phyloP scores from a whole-genome alignment of 1,140 invertebrate genomes.

The Meloidogyne floridensis region DNA sequence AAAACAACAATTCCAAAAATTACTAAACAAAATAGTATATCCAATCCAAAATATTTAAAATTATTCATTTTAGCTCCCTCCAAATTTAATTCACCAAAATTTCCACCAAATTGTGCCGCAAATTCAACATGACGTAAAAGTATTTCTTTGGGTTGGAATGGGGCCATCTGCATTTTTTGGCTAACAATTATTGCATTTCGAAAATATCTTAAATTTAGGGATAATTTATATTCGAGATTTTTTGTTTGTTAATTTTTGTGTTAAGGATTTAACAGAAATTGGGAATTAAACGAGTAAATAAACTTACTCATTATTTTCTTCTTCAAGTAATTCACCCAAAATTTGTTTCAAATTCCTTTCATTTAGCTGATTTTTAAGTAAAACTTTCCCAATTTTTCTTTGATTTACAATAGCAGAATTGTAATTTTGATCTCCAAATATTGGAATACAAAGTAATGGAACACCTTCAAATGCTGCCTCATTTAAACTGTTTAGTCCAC shows the following conservation, averaged over 20 bases:
- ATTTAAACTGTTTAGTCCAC: slow-evolving; percentile 53
- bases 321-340: slow-evolving; percentile 31
- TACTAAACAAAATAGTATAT: slow-evolving; percentile 4
- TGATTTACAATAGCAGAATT: slow-evolving; percentile 46
- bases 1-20: neutral
- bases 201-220: slow-evolving; percentile 16
- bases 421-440: slow-evolving; percentile 58
- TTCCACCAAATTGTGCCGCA: slow-evolving; percentile 31
- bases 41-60: slow-evolving; percentile 16
- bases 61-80: slow-evolving; percentile 21
- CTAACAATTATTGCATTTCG: slow-evolving; percentile 22
- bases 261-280: too few species aligned
- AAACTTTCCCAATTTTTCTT: slow-evolving; percentile 32
- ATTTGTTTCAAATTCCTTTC: slow-evolving; percentile 20
- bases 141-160: slow-evolving; percentile 25
- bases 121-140: slow-evolving; percentile 25
- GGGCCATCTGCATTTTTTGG: slow-evolving; percentile 19
- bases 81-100: slow-evolving; percentile 35
- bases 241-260: too few species aligned
- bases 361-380: slow-evolving; percentile 37
- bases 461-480: slow-evolving; percentile 53
- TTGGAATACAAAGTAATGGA: slow-evolving; percentile 57
- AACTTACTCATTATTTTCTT: slow-evolving; percentile 25
- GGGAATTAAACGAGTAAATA: neutral
- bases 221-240: neutral